Evolutionary conservation across 2,797 vertebrate genomes (phyloP).

Genomic region (Mus spretus): DNA sequence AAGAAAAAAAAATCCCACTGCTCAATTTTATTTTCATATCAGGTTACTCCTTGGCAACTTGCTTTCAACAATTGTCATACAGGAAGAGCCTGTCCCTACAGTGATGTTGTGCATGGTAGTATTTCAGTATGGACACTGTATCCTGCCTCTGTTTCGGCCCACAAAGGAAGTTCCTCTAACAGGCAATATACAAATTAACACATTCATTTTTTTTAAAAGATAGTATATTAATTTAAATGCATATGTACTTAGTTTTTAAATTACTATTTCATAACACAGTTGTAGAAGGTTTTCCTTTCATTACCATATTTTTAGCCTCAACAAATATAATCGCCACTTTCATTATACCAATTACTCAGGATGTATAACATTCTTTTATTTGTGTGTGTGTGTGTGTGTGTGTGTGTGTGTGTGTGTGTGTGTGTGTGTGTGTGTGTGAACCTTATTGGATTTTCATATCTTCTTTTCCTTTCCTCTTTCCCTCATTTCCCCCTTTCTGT

Average conservation of each 20-base stretch:
- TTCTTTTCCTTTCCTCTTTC: background rate
- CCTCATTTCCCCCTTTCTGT: background rate
- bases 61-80: background rate
- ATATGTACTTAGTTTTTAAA: constrained; percentile 11
- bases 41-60: constrained; percentile 50
- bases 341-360: constrained; percentile 27
- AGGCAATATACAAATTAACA: background rate
- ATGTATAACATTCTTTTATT: background rate
- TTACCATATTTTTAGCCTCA: background rate
- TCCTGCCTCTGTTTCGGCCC: background rate
- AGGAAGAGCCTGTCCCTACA: background rate
- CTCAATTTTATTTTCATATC: constrained; percentile 61
- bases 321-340: constrained; percentile 56
- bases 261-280: background rate
- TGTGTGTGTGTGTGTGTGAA: constrained; percentile 12
- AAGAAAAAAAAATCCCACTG: background rate
- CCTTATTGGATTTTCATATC: background rate
- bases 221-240: background rate
- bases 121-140: background rate
- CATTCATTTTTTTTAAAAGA: constrained; percentile 49
- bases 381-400: background rate
- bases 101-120: background rate
- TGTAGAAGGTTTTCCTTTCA: background rate
- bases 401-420: too few relatives aligned
- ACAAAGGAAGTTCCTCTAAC: background rate